Evolutionary conservation across 2,113 vertebrate species (phyloP), one percentile per base, ranked within the genome.

Genomic region (Planiliza haematocheilus): DNA sequence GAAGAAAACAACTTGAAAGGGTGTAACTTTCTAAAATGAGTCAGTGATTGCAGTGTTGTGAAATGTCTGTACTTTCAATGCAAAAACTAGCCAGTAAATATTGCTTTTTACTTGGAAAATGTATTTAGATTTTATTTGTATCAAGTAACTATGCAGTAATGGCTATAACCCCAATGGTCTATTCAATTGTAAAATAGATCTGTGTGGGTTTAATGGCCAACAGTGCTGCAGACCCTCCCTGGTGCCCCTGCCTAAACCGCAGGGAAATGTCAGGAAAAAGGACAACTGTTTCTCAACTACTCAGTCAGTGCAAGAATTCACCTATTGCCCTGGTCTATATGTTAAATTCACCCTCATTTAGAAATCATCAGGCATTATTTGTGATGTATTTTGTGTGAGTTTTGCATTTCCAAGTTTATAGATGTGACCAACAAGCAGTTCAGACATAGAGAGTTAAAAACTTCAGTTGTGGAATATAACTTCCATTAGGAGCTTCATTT

Each of bases 131-230:
- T 30, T 30, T 30, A 30, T 30, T 30, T 30, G 24, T 30, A 30
- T 30, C 5, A 5, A 30, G 24, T 30, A 5, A 30, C 24, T 30
- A 5, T 3, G 24, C 24, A 30, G 24, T 5, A 30, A 30, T 5
- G 24, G 2, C 24, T 5, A 30, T 30, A 30, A 30, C 24, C 24
- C 24, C 5, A 30, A 30, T 30, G 24, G 2, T 30, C 2, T 5
- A 30, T 2, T 30, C 24, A 30, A 30, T 30, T 5, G 24, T 30
- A 30, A 17, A 46, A 3, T 46, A 17, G n/a, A 38, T 36, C 6
- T 46, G 45, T 67, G 17, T 66, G 42, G 20, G 69, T 78, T 82
- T 50, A 74, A 59, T 45, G 12, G 6, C 24, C 24, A 42, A 10
- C 21, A 4, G 24, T 48, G 20, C 6, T 10, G 8, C 24, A 37